phyloP scores from a whole-genome alignment of 2,113 vertebrate species.

The Myrmecophaga tridactyla region DNA sequence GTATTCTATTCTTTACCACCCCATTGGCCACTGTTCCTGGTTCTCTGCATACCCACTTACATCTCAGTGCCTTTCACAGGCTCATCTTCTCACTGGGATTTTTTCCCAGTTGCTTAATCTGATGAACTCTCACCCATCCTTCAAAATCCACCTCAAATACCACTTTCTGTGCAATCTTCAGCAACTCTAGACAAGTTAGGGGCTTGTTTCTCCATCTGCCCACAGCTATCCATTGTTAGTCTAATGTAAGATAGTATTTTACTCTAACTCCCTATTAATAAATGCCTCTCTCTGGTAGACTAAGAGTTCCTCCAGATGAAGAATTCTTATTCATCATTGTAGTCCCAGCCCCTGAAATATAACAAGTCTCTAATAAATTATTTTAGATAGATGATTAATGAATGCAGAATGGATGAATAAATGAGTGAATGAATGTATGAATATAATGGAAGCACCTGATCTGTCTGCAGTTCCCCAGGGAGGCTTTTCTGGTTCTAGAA shows the following conservation, averaged over 20 bases:
- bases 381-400: neutral
- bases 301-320: neutral
- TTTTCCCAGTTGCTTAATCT: neutral
- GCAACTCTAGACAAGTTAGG: neutral
- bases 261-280: neutral
- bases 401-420: neutral
- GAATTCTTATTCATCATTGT: neutral
- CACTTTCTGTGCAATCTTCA: neutral
- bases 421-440: neutral
- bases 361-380: neutral
- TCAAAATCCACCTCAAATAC: neutral
- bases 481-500: neutral
- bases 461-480: neutral
- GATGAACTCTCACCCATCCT: neutral
- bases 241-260: neutral
- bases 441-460: neutral
- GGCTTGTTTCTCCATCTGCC: neutral
- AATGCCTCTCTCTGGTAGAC: neutral
- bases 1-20: rapidly evolving
- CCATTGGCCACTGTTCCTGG: neutral
- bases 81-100: neutral
- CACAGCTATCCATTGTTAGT: neutral
- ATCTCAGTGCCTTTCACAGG: neutral
- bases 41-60: neutral
- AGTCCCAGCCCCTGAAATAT: neutral